Base-by-base conservation (phyloP, 1,140 invertebrate genomes). In the Drosophila ambigua region DNA sequence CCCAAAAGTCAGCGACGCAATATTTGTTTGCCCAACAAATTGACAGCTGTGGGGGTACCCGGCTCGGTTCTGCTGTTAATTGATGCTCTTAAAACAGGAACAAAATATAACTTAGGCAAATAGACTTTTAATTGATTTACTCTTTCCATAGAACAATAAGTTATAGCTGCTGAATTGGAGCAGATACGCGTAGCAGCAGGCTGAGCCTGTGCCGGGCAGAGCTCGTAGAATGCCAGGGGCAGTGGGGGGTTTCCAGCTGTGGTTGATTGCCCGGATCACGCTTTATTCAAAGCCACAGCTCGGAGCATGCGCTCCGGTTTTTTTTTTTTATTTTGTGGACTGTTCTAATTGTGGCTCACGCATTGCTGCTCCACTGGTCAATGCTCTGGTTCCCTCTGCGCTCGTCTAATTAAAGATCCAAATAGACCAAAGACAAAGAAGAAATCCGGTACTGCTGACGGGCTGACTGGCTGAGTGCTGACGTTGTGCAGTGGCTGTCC, bases 311-410 rank as follows among this genome's bases (percentile, higher is more conserved):
- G 81, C 4, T 68, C 81, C 60, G 81, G 61, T 75, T 87, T 67
- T 6, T 31, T 45, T 66, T 58, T 49, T 4, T 24, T 7, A 15
- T 50, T 66, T 61, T 49, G 39, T 35, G 49, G 28, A 59, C 49
- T 13, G 45, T 58, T 85, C 82, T 85, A 82, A 88, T 87, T 88
- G 55, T 28, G 50, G n/a, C 50, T 62, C 83, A 82, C 78, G 83
- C 71, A 52, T 39, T 7, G 48, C n/a, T 23, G 48, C n/a, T 23
- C 45, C 49, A 13, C 26, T 74, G 72, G 72, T 74, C 63, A 80
- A 75, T 72, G 74, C 59, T 5, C 35, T 11, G 4, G 26, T 28
- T 2, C 2, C 1, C 23, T 24, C 23, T 2, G 23, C 23, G 23
- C 23, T 78, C 43, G 24, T 39, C 57, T 87, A 82, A 89, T 89